Conservation (phyloP, 2,113 vertebrate genomes). For the Eonycteris spelaea region DNA sequence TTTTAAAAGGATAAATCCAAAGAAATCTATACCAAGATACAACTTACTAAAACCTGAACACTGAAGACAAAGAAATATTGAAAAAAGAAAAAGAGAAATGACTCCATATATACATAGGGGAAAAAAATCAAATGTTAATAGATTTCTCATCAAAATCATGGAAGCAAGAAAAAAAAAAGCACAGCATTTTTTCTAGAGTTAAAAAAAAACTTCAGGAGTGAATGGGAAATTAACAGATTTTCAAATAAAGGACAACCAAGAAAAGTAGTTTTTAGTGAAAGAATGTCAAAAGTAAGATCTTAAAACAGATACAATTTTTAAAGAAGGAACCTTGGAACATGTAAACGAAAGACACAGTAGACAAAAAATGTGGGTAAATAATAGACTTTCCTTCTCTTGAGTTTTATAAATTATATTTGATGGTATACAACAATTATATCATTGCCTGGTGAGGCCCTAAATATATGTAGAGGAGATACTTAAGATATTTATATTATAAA, state of each 20-base stretch:
- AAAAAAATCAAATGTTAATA: too few relatives aligned
- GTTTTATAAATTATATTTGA: neutral
- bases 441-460: neutral
- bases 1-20: neutral
- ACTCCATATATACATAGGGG: too few relatives aligned
- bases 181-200: neutral
- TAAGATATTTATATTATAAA: neutral
- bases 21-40: neutral
- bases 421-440: neutral
- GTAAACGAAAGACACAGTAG: neutral
- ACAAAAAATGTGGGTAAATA: neutral
- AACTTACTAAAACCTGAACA: neutral
- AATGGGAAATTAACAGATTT: neutral
- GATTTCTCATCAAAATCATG: neutral
- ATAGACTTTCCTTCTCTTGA: neutral
- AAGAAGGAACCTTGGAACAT: neutral
- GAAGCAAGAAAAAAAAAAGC: neutral
- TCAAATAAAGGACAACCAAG: neutral
- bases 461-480: neutral
- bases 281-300: neutral
- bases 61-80: neutral
- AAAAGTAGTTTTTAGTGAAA: neutral
- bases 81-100: neutral
- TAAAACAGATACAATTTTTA: neutral
- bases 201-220: neutral